These are phyloP conservation scores for Rhopalosiphum nymphaeae DNA, from an alignment of 2,888 invertebrate species.

Conservation along the genomic window DNA sequence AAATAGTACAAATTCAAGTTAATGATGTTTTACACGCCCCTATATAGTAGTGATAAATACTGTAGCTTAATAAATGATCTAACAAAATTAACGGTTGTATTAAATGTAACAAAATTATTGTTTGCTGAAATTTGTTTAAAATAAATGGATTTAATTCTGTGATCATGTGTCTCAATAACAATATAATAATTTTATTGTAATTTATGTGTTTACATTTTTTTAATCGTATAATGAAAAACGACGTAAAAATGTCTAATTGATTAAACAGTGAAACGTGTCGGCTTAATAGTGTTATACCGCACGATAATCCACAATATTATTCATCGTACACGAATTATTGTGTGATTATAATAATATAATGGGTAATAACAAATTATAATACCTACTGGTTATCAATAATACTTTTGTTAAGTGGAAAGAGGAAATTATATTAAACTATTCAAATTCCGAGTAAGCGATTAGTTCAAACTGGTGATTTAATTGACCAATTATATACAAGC, in stretches of 20 bases:
- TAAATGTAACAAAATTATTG: neutral
- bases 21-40: neutral
- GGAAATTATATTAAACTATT: slow-evolving; percentile 34
- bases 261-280: neutral
- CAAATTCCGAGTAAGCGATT: slow-evolving; percentile 2
- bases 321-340: neutral
- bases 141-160: neutral
- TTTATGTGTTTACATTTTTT: neutral
- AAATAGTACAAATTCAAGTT: neutral
- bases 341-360: neutral
- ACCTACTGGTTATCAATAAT: neutral
- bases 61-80: neutral
- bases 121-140: neutral
- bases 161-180: neutral
- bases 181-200: neutral
- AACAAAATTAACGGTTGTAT: neutral
- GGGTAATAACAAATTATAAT: neutral
- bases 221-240: neutral
- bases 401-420: neutral
- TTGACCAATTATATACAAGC: slow-evolving; percentile 40
- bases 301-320: slow-evolving; percentile 23
- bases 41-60: neutral
- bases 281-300: neutral
- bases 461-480: slow-evolving; percentile 27
- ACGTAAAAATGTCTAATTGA: neutral